A percentile compares a stretch with the other conserved stretches of the same genome.
phyloP scores from a whole-genome alignment of 2,888 invertebrate species.

The Anthophora plumipes region DNA sequence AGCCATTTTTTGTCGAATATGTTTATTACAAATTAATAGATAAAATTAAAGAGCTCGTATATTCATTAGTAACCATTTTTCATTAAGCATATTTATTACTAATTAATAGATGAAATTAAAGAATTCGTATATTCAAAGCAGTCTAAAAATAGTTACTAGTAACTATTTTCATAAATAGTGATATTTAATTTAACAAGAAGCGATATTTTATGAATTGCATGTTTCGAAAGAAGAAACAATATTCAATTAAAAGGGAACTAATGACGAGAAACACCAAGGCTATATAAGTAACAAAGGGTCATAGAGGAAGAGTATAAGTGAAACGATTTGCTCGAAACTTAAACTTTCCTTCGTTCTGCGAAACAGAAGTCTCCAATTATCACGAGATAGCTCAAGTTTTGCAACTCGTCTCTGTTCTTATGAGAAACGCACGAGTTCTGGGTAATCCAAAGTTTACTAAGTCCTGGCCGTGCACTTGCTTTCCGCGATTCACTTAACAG shows the following conservation, averaged over 20 bases:
- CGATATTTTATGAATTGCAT: neutral
- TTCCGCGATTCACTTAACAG: conserved; percentile 28
- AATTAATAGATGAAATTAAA: too few relatives aligned
- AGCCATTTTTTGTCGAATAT: too few relatives aligned
- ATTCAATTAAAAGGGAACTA: conserved; percentile 23
- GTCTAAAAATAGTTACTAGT: too few relatives aligned
- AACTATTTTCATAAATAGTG: too few relatives aligned
- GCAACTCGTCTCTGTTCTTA: conserved; percentile 51
- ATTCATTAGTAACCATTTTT: too few relatives aligned
- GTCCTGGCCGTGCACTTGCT: conserved; percentile 18
- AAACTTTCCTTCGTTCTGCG: conserved; percentile 58
- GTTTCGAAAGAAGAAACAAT: neutral
- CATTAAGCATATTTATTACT: too few relatives aligned
- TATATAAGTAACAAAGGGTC: conserved; percentile 15
- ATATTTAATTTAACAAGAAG: too few relatives aligned
- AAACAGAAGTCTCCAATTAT: conserved; percentile 69
- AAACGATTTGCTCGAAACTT: conserved; percentile 60
- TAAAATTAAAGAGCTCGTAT: too few relatives aligned
- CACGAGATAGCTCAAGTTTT: conserved; percentile 62
- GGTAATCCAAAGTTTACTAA: conserved; percentile 46
- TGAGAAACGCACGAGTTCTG: conserved; percentile 54
- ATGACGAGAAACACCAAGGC: conserved; percentile 9
- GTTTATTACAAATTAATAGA: too few relatives aligned
- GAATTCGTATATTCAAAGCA: too few relatives aligned
- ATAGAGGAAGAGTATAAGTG: conserved; percentile 44